Base-by-base conservation (phyloP, 2,113 vertebrate genomes). In the Salvelinus alpinus region DNA sequence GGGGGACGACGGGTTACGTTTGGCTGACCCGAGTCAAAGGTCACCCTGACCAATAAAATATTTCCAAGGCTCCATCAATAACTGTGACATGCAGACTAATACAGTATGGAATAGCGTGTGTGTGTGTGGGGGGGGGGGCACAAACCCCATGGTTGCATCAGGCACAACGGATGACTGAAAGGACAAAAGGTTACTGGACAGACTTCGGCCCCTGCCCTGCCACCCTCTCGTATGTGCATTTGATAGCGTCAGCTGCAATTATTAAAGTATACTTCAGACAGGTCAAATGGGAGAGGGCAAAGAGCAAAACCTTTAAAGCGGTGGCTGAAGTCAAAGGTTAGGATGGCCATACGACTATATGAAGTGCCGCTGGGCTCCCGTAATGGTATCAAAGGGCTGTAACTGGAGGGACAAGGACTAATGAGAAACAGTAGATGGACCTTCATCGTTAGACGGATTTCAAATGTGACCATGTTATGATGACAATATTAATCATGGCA, bases 181-280 rank as follows among this genome's bases (percentile, higher is more conserved):
- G 91, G 93, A 80, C 89, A 91, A 88, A 90, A 93, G 93, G 93
- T 94, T 90, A 92, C 77, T 71, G 88, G 90, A 86, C 89, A 89
- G 84, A 89, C 85, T 89, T 81, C 44, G 66, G 85, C 81, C 84
- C 73, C 70, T 78, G 78, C 84, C 78, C 86, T 75, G 75, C 76
- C 79, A 83, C 77, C 82, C 84, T 78, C 87, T 89, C 81, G 84
- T 92, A 93, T 92, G 89, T 80, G 90, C 88, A 84, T 44, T 93
- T 93, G 90, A 92, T 93, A 88, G 89, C 75, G 80, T 81, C 84
- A 78, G 82, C 84, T 82, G 86, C 87, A 92, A 92, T 94, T 92
- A 93, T 92, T 90, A 93, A 92, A 89, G 93, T 93, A 92, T 93
- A 92, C 89, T 92, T 91, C 87, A 93, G 89, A 88, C 88, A 87